Evolutionary conservation across 2,797 vertebrate species (phyloP), one percentile per base, ranked within the genome.

Genomic region (Pangasius sanitwongsei): DNA sequence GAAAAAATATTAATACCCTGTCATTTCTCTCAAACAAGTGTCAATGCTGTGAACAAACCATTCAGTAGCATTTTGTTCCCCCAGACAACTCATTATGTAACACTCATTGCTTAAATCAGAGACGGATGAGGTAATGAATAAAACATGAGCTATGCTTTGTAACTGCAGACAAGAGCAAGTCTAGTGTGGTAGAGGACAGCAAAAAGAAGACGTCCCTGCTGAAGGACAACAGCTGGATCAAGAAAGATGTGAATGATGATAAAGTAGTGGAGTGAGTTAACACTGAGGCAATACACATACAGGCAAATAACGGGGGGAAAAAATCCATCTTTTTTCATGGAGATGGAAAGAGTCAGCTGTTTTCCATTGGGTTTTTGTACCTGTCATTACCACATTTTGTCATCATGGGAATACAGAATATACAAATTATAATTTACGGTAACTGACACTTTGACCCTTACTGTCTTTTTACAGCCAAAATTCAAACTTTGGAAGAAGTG

Each of bases 151-250:
- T 57, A 53, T 80, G 53, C 28, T 41, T 89, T 83, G 9, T 59
- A 18, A 67, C 31, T 83, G 61, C 88, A 96, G 95, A 61, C n/a
- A 94, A 87, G 53, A 90, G 2, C 59, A 44, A 92, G 57, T 94
- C 90, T 78, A 92, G 95, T 89, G 92, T 91, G 57, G 88, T 95
- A 77, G 96, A 96, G 0, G 97, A 97, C 2, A 88, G 41, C 89
- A 97, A 97, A 93, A 97, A 95, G 92, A 96, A 94, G 91, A 88
- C 96, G 12, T 92, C 94, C 4, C 94, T 97, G 74, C 94, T 99
- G 86, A 96, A 97, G 89, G 98, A 99, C 92, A 96, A 92, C 93
- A 98, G 97, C 92, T 99, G 98, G 98, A 99, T 99, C 95, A 98
- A 93, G 93, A 97, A 91, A 84, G 87, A 65, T 0, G 93, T 93